A percentile compares a stretch with the other conserved stretches of the same genome.
These are phyloP conservation scores for Semotilus atromaculatus DNA, from an alignment of 2,797 vertebrate species.

Conservation along the genomic window DNA sequence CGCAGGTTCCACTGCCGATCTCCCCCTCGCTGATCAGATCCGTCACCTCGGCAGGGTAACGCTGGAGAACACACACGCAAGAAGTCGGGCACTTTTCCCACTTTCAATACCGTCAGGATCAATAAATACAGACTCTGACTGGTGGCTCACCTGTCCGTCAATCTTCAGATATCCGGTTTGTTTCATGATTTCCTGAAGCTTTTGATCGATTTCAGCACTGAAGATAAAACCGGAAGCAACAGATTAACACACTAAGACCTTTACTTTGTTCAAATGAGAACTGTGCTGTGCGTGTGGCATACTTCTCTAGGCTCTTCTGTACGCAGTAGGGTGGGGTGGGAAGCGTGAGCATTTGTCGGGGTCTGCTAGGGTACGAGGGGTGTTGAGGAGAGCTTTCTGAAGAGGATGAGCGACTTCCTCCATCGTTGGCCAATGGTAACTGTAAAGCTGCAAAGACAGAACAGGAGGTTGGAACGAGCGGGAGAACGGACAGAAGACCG, in stretches of 20 bases:
- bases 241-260: background rate
- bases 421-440: slow-evolving; percentile 90
- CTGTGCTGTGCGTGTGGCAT: slow-evolving; percentile 41
- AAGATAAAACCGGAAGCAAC: background rate
- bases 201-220: slow-evolving; percentile 95
- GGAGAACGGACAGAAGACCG: background rate
- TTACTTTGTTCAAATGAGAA: background rate
- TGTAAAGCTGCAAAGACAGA: slow-evolving; percentile 81
- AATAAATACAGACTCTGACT: background rate
- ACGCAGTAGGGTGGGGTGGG: slow-evolving; percentile 83
- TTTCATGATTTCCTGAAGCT: slow-evolving; percentile 96
- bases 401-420: slow-evolving; percentile 87
- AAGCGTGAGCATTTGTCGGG: slow-evolving; percentile 87
- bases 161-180: slow-evolving; percentile 94
- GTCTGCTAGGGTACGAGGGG: slow-evolving; percentile 82
- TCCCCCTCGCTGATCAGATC: slow-evolving; percentile 92
- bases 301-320: slow-evolving; percentile 93
- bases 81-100: background rate
- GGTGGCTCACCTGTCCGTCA: slow-evolving; percentile 85
- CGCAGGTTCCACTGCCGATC: slow-evolving; percentile 94
- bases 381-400: slow-evolving; percentile 91
- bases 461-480: background rate
- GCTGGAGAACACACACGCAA: slow-evolving; percentile 70
- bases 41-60: slow-evolving; percentile 91
- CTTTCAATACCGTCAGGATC: background rate